phyloP scores from a whole-genome alignment of 2,797 vertebrate species.

The Clarias platycephalus region DNA sequence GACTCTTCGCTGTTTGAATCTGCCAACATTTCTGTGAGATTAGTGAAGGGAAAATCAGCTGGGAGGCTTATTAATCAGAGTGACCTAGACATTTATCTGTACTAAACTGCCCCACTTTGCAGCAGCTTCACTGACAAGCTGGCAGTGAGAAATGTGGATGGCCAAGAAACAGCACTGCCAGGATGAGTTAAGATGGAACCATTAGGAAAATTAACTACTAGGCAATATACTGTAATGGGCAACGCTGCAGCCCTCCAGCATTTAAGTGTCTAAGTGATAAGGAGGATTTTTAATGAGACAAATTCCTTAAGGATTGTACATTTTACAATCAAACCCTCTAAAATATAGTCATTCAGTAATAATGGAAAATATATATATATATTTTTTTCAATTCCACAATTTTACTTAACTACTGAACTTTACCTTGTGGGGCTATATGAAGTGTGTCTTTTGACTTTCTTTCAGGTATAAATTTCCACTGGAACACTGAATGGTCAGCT shows the following conservation, averaged over 20 bases:
- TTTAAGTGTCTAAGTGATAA: not conserved
- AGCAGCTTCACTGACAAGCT: slow-evolving; percentile 60
- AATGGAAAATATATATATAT: not conserved
- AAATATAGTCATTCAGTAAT: not conserved
- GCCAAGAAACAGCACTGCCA: slow-evolving; percentile 66
- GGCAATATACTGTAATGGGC: slow-evolving; percentile 10
- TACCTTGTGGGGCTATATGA: slow-evolving; percentile 94
- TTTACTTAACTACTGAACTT: slow-evolving; percentile 32
- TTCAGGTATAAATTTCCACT: slow-evolving; percentile 97
- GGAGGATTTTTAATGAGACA: not conserved
- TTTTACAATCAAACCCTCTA: not conserved
- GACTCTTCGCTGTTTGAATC: slow-evolving; percentile 98
- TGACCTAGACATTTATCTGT: slow-evolving; percentile 15
- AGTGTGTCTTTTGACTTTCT: slow-evolving; percentile 91
- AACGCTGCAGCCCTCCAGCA: slow-evolving; percentile 23
- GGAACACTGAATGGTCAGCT: slow-evolving; percentile 97
- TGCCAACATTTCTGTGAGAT: slow-evolving; percentile 83
- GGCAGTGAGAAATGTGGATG: slow-evolving; percentile 69
- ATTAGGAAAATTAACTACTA: slow-evolving; percentile 77
- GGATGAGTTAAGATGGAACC: slow-evolving; percentile 62
- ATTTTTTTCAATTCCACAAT: not conserved
- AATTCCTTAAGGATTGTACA: not conserved
- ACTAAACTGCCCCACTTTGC: slow-evolving; percentile 31
- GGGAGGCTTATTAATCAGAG: not conserved
- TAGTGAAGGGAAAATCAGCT: not conserved